Percentiles rank a stretch among this genome's conserved stretches.
Conservation (phyloP, 2,888 invertebrate species). For the Troides helena region DNA sequence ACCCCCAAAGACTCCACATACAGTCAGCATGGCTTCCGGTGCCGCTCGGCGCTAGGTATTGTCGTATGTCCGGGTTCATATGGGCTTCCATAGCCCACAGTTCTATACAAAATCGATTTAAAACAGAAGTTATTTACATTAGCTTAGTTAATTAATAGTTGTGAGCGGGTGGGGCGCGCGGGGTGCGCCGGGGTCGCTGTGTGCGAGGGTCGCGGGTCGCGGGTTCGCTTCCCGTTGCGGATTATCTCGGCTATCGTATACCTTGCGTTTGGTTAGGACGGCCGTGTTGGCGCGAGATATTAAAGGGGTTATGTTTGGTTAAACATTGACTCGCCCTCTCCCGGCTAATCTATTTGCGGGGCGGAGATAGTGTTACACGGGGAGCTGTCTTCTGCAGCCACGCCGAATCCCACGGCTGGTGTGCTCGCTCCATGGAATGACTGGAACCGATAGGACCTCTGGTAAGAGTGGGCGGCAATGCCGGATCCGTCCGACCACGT, state of each 20-base stretch:
- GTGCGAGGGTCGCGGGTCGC: constrained; percentile 54
- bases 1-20: no score
- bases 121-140: constrained; percentile 7
- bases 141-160: constrained; percentile 60
- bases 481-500: no score
- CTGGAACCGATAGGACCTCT: no score
- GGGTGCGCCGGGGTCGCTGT: constrained; percentile 48
- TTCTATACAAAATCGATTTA: not conserved
- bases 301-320: constrained; percentile 39
- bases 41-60: no score
- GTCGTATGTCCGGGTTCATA: no score
- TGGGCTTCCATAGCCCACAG: no score
- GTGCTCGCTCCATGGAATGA: no score
- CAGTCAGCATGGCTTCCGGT: no score
- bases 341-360: constrained; percentile 41
- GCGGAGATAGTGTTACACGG: constrained; percentile 33
- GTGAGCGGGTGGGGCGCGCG: constrained; percentile 50
- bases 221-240: constrained; percentile 44
- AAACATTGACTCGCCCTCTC: constrained; percentile 37
- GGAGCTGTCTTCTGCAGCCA: not conserved
- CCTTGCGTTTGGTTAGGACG: constrained; percentile 40
- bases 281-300: constrained; percentile 38
- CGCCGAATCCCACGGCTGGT: no score
- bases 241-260: constrained; percentile 30
- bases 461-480: no score